Evolutionary conservation across 2,113 vertebrate genomes (phyloP), one percentile per base, ranked within the genome.

Genomic region (Struthio camelus): DNA sequence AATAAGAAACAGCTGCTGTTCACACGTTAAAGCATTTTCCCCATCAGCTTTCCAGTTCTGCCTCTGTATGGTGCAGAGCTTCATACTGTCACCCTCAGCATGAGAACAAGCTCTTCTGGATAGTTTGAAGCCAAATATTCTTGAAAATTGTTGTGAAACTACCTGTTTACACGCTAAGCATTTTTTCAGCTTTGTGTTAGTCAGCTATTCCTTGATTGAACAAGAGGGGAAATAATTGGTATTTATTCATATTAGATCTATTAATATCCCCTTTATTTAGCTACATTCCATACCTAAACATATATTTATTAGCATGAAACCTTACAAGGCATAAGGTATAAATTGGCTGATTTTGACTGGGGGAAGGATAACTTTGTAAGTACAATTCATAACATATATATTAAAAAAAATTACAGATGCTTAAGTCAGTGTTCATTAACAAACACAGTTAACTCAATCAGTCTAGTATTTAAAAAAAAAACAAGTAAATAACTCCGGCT

Each of bases 1-100:
- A 96, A 90, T 87, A 77, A 90, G 83, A 96, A 89, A 90, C 78
- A 95, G 71, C 81, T 86, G n/a, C 58, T 94, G 92, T 95, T 91
- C 80, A 81, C 50, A 76, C 93, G 89, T 89, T 83, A 73, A 94
- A 94, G 80, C 85, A 67, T 94, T 94, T 93, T 81, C 80, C 70
- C 77, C 62, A 75, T 96, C 70, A 96, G 85, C 91, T 93, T 96
- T 88, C 85, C 82, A 91, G 15, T 80, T 91, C 82, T 93, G 66
- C 30, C 42, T 78, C 58, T 82, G 23, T 87, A 59, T 85, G 54
- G 87, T 80, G 54, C 56, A 16, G 77, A 83, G 64, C 59, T 97
- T 97, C 81, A 23, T 44, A 70, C 62, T 86, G 61, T 88, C 94
- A 92, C 38, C 59, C 44, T 51, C 79, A 93, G 80, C 81, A 84